Evolutionary conservation across 2,888 invertebrate species (phyloP), one percentile per base, ranked within the genome.

Genomic region (Trichogramma evanescens): DNA sequence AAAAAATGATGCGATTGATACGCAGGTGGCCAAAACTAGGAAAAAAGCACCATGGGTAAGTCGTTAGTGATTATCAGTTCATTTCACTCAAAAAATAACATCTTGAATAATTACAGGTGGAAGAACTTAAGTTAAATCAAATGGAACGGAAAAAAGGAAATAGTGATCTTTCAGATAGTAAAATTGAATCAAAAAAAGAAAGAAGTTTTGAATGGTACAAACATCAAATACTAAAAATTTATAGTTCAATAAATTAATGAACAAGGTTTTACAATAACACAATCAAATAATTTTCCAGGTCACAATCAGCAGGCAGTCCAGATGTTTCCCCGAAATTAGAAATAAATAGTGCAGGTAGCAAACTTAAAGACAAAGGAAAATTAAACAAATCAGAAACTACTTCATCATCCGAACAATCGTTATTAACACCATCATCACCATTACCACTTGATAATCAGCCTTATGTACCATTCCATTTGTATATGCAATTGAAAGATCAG

Each of bases 1-100:
- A 42, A 64, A 64, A 46, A 74, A 76, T 45, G 75, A 76, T 49
- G 77, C 75, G 39, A 67, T 66, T 52, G 76, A 75, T 59, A 71
- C 71, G 40, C 55, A 68, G 10, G 66, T 67, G 1, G 69, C 68
- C 5, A 75, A 74, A 69, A 67, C 71, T 39, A 72, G 72, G 58
- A 68, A 69, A 60, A 75, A 71, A 68, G 74, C 75, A 55, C 77
- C 77, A 56, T 77, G 77, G 77, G 77, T 77, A 71, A 67, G 42
- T 60, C 7, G 54, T 54, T 56, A 49, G 58, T 58, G 41, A 41
- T 58, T 45, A 51, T 38, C 40, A 44, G 40, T 57, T 56, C 8
- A 46, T 42, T 43, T 44, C 38, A 40, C 9, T 41, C 8, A 54
- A 58, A 5, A 63, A 49, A 9, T 59, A 41, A 56, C 26, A 4